phyloP scores from a whole-genome alignment of 2,797 vertebrate genomes.

The Tokudaia muenninki region DNA sequence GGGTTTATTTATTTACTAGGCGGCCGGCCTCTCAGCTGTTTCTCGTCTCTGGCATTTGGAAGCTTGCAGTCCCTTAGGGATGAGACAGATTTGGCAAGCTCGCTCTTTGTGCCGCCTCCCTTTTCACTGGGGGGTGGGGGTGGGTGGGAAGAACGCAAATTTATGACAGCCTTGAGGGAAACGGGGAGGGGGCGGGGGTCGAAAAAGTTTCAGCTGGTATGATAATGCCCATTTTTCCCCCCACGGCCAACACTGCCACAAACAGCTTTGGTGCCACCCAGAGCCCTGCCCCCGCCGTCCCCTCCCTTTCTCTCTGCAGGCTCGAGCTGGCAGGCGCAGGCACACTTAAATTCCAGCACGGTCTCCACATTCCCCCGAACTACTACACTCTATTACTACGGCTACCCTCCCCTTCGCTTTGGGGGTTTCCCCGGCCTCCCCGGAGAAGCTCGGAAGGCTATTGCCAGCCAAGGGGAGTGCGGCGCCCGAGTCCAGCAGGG shows the following conservation, averaged over 20 bases:
- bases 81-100: constrained; percentile 70
- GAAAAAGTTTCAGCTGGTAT: constrained; percentile 80
- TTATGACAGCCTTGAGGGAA: constrained; percentile 57
- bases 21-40: constrained; percentile 58
- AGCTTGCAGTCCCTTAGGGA: constrained; percentile 52
- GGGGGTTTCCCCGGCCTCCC: neutral
- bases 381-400: constrained; percentile 68
- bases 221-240: neutral
- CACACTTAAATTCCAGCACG: constrained; percentile 81
- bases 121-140: neutral
- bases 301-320: constrained; percentile 59
- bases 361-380: constrained; percentile 80
- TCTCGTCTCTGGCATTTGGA: constrained; percentile 54
- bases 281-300: neutral
- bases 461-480: neutral
- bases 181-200: neutral
- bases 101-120: constrained; percentile 63
- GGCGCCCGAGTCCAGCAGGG: constrained; percentile 12
- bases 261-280: constrained; percentile 22
- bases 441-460: neutral
- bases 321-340: constrained; percentile 71
- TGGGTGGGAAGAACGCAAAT: constrained; percentile 36
- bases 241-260: neutral
- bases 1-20: constrained; percentile 68
- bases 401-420: neutral